Base-by-base conservation (phyloP, 2,113 vertebrate genomes). In the Entomyzon cyanotis region DNA sequence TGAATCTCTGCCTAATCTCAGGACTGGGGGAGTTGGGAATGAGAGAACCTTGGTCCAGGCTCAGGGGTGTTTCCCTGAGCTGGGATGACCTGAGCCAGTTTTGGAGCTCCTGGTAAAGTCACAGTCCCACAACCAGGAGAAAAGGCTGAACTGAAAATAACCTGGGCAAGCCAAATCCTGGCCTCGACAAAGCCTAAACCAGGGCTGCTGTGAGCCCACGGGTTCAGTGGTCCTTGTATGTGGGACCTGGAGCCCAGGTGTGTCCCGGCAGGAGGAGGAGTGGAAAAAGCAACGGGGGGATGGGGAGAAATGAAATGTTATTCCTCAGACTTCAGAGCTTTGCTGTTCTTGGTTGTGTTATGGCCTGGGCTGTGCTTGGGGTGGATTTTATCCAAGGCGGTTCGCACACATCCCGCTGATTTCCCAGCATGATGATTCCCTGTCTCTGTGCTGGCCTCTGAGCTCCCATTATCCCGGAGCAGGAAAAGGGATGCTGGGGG, bases 1-100 rank as follows among this genome's bases (percentile, higher is more conserved):
- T 98, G 97, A 95, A 94, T 95, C 97, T 96, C 94, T 96, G 96
- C 95, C 91, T 92, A 74, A 93, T 89, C 90, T 93, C 94, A 85
- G 92, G 89, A 80, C 93, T 58, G 89, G 91, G 62, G 70, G 79
- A 94, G 89, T 42, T 25, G 53, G 83, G 85, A 95, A 89, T 8
- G 69, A 79, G 82, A 55, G 68, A 82, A 41, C 84, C 94, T 90
- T 18, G 37, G 93, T 90, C 94, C 93, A 41, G 31, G 89, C 86
- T 95, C 95, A 82, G 53, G 84, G 74, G 65, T 81, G 80, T 87
- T 92, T 79, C 39, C 11, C 78, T 75, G 37, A 3, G 0, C 27
- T 73, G 93, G 93, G 87, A 84, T 91, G 78, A 86, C 80, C 90
- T 58, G n/a, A 56, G 47, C 63, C 68, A 41, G 53, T 53, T 84